Evolutionary conservation across 2,113 vertebrate species (phyloP), one percentile per base, ranked within the genome.

Genomic region (Thamnophis sirtalis): DNA sequence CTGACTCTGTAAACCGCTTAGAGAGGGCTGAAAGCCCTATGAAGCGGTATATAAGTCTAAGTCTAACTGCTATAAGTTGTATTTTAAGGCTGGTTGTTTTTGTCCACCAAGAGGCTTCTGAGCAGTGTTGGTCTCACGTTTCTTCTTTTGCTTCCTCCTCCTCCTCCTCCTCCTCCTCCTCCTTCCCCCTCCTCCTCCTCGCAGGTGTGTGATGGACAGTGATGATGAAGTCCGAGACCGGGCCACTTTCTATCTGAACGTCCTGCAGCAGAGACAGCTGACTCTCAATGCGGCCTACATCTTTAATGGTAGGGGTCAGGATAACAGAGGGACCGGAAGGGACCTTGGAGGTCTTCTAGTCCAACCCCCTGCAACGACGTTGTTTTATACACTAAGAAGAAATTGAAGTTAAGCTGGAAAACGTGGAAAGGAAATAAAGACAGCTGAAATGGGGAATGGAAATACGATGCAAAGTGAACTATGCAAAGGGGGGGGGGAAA

Each of bases 201-300:
- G 51, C 94, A 99, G 99, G 97, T 99, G 99, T 94, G 99, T 99
- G 99, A 99, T 99, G 99, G 99, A 99, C 96, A 99, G 98, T 0
- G 99, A 99, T 21, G 99, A 99, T 0, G 99, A 99, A 88, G 99
- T 99, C 50, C 98, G 99, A 2, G 99, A 99, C 97, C 98, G 99
- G 97, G 99, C 99, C 0, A 99, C 99, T 0, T 99, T 99, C 97
- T 99, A 99, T 95, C 96, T 99, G 97, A 99, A 99, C 0, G 98
- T 99, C 0, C 97, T 99, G 9, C 98, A 99, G 95, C 99, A 99
- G 97, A 99, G 98, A 92, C 99, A 99, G 97, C 98, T 99, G 94
- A 97, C 98, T 0, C 97, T 99, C 88, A 99, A 99, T 3, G 99
- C 99, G 4, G 98, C 98, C 0, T 99, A 99, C 93, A 99, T 99